Evolutionary conservation across 2,113 vertebrate genomes (phyloP).

Genomic region (Equus quagga): DNA sequence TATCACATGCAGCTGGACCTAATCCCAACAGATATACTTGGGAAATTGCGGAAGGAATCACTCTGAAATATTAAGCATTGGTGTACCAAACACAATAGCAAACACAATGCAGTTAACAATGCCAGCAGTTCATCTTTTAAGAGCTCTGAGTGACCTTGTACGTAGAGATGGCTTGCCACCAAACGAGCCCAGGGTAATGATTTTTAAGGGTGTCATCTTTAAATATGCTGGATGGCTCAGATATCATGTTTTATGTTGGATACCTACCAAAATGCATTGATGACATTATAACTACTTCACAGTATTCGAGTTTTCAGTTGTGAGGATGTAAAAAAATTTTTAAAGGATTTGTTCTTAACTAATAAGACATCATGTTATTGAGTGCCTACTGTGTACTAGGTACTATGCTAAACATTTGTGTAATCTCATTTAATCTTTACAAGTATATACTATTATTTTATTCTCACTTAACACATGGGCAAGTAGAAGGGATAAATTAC

Average conservation of each 20-base stretch:
- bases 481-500: neutral
- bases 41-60: neutral
- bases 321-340: neutral
- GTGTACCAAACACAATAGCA: neutral
- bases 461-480: neutral
- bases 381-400: neutral
- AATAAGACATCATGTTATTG: neutral
- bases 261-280: neutral
- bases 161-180: neutral
- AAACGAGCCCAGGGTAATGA: neutral
- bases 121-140: neutral
- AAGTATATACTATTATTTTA: neutral
- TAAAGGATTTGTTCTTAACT: neutral
- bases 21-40: neutral
- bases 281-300: neutral
- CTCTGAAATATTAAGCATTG: constrained; percentile 5
- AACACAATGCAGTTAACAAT: neutral
- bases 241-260: neutral
- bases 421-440: neutral
- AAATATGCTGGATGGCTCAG: neutral
- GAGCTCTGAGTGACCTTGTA: neutral
- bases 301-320: neutral
- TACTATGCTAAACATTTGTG: neutral
- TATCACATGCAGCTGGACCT: neutral
- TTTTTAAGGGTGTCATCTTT: neutral